Conservation (phyloP, 64 coral and sea anemone species). For the Pocillopora damicornis region DNA sequence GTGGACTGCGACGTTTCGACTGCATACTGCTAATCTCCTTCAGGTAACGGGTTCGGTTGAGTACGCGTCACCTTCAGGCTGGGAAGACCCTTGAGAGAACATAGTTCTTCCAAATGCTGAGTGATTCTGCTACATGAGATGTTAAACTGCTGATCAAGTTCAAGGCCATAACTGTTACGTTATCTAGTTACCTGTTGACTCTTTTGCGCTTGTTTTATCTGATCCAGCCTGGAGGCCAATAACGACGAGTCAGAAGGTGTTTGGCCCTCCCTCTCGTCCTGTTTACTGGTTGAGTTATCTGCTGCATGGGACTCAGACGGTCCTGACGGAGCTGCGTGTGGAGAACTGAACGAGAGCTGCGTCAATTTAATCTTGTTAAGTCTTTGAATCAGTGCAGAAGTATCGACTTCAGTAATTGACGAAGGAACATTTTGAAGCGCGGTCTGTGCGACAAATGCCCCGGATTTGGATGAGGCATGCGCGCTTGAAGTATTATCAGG, state of each 20-base stretch:
- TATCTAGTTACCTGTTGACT: conserved; percentile 33
- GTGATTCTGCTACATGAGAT: too few species aligned
- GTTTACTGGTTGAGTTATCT: background rate
- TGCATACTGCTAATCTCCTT: too few species aligned
- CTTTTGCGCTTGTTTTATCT: conserved; percentile 46
- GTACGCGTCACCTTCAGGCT: too few species aligned
- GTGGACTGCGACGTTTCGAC: too few species aligned
- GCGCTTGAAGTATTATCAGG: background rate
- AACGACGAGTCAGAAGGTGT: conserved; percentile 3
- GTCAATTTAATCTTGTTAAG: conserved; percentile 56
- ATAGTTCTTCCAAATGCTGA: too few species aligned
- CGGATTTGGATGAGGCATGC: background rate
- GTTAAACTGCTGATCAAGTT: too few species aligned
- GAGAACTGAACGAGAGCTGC: conserved; percentile 28
- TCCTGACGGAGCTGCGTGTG: background rate
- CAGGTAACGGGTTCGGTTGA: too few species aligned
- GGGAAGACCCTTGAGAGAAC: too few species aligned
- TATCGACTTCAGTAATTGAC: conserved; percentile 12
- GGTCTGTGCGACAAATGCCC: background rate
- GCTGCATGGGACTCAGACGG: background rate
- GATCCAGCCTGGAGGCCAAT: conserved; percentile 24
- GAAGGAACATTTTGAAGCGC: background rate
- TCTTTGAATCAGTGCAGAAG: conserved; percentile 54
- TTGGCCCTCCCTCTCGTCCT: background rate
- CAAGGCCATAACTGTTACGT: background rate